These are phyloP conservation scores for Siniperca scherzeri DNA, from an alignment of 2,797 vertebrate species.

Conservation along the genomic window DNA sequence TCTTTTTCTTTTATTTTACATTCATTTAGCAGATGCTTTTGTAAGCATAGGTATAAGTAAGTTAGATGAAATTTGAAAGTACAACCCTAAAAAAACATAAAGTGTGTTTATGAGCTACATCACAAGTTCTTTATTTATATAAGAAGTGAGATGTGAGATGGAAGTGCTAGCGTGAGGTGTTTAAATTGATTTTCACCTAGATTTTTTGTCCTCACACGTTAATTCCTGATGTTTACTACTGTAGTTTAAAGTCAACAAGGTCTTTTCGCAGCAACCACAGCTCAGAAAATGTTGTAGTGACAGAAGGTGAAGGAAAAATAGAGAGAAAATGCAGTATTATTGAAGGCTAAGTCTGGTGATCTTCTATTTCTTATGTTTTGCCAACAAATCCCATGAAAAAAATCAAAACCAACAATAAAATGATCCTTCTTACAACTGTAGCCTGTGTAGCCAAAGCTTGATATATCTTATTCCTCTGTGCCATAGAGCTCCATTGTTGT, in stretches of 20 bases:
- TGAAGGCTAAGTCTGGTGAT: not conserved
- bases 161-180: not conserved
- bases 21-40: not conserved
- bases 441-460: not conserved
- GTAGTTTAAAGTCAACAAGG: not conserved
- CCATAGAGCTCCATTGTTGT: not conserved
- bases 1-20: not conserved
- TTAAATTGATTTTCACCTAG: not conserved
- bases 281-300: not conserved
- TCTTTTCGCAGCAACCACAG: not conserved
- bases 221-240: not conserved
- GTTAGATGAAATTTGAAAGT: not conserved
- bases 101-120: not conserved
- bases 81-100: not conserved
- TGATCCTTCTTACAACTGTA: not conserved
- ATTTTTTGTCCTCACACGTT: not conserved
- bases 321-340: not conserved
- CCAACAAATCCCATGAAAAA: slow-evolving; percentile 14
- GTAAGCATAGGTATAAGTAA: not conserved
- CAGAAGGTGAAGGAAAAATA: not conserved
- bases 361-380: not conserved
- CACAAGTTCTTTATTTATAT: not conserved
- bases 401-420: slow-evolving; percentile 2
- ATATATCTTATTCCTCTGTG: not conserved
- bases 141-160: not conserved